phyloP scores from a whole-genome alignment of 1,140 invertebrate species.

The Philopotamus ludificatus region DNA sequence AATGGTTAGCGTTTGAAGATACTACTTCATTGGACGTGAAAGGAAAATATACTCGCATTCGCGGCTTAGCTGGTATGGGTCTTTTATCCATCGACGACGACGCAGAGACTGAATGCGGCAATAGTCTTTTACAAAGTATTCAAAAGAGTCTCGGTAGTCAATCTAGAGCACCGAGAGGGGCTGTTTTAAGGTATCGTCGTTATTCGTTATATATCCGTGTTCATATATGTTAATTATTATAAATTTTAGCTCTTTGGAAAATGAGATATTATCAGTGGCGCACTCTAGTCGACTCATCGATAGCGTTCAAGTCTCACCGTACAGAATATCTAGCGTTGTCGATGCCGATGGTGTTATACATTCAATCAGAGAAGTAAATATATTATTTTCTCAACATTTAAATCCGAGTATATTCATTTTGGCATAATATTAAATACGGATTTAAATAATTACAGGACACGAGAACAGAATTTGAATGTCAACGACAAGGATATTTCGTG shows the following conservation, averaged over 20 bases:
- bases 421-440: not conserved
- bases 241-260: slow-evolving; percentile 54
- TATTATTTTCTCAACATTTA: not conserved
- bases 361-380: slow-evolving; percentile 61
- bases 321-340: slow-evolving; percentile 70
- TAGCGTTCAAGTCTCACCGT: slow-evolving; percentile 66
- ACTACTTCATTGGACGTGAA: slow-evolving; percentile 70
- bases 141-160: slow-evolving; percentile 57
- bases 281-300: slow-evolving; percentile 50
- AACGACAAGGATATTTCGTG: slow-evolving; percentile 76
- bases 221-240: not conserved
- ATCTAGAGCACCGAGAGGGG: slow-evolving; percentile 57
- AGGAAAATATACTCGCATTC: slow-evolving; percentile 61
- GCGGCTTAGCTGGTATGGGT: slow-evolving; percentile 58
- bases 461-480: slow-evolving; percentile 72
- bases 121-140: slow-evolving; percentile 50
- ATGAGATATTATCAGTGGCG: slow-evolving; percentile 56
- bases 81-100: slow-evolving; percentile 54
- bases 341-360: slow-evolving; percentile 71
- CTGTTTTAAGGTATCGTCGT: slow-evolving; percentile 51
- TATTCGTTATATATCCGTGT: not conserved
- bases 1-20: slow-evolving; percentile 80
- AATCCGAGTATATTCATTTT: not conserved
- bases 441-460: slow-evolving; percentile 55
- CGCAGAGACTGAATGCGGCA: slow-evolving; percentile 50